Evolutionary conservation across 1,140 invertebrate species (phyloP).

Genomic region (Ceratosolen fusciceps): DNA sequence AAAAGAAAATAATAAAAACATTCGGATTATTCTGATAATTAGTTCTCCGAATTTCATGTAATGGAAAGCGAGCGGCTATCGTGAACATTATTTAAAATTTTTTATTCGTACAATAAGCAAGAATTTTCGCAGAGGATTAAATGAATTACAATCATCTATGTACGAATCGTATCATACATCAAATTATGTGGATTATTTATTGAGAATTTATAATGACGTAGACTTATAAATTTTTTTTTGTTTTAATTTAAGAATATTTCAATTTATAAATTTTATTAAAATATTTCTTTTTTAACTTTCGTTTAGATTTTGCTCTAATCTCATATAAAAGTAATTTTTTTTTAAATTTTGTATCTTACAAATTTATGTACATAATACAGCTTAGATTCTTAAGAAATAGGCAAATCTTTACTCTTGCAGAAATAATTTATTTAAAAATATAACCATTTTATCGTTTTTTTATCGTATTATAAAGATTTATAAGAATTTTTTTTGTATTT

Average conservation of each 20-base stretch:
- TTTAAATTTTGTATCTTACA: too few relatives aligned
- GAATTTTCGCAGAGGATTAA: neutral
- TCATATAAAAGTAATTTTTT: too few relatives aligned
- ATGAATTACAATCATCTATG: constrained; percentile 7
- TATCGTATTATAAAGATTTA: neutral
- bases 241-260: too few relatives aligned
- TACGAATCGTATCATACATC: too few relatives aligned
- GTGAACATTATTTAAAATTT: neutral
- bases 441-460: neutral
- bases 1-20: constrained; percentile 15
- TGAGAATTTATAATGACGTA: too few relatives aligned
- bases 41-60: constrained; percentile 14
- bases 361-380: too few relatives aligned
- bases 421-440: neutral
- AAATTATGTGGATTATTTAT: too few relatives aligned
- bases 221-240: too few relatives aligned
- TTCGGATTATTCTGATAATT: constrained; percentile 28
- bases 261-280: too few relatives aligned
- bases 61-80: constrained; percentile 31
- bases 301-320: too few relatives aligned
- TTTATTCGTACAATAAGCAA: neutral
- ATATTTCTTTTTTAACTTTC: too few relatives aligned
- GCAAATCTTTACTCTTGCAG: neutral
- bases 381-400: neutral
- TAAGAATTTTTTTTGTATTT: neutral